phyloP scores from a whole-genome alignment of 2,888 invertebrate genomes.

The Ornithoptera priamus region DNA sequence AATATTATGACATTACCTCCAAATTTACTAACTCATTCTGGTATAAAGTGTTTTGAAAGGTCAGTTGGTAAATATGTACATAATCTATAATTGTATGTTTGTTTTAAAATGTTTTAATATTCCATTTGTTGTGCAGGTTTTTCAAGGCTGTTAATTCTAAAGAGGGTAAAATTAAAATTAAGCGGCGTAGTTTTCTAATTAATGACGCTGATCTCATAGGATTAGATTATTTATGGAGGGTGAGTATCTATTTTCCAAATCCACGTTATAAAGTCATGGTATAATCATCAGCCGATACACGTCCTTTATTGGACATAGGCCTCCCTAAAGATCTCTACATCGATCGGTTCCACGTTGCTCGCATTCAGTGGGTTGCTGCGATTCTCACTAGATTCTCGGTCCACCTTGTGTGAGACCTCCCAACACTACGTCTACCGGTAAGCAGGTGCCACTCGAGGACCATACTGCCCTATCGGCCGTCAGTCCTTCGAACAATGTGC shows the following conservation, averaged over 20 bases:
- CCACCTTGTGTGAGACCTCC: no score
- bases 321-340: no score
- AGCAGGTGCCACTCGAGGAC: no score
- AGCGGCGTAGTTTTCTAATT: slow-evolving; percentile 91
- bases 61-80: slow-evolving; percentile 45
- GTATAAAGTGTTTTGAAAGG: slow-evolving; percentile 92
- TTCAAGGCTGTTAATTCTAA: slow-evolving; percentile 97
- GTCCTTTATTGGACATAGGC: no score
- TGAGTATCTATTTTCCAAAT: slow-evolving; percentile 56
- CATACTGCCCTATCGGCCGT: no score
- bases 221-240: slow-evolving; percentile 97
- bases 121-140: slow-evolving; percentile 79
- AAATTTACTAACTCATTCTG: slow-evolving; percentile 93
- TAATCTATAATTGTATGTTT: slow-evolving; percentile 26
- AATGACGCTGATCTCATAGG: slow-evolving; percentile 97
- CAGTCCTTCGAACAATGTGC: no score
- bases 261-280: not conserved
- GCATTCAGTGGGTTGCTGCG: no score
- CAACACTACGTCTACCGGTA: no score
- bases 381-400: no score
- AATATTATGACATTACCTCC: slow-evolving; percentile 96
- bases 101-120: slow-evolving; percentile 1
- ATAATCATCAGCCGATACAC: no score
- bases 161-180: slow-evolving; percentile 94
- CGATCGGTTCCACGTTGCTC: no score